Percentiles rank a stretch among this genome's conserved stretches.
Evolutionary conservation across 35 echinoderm and acorn worm genomes (phyloP).

Genomic region (Lytechinus pictus): DNA sequence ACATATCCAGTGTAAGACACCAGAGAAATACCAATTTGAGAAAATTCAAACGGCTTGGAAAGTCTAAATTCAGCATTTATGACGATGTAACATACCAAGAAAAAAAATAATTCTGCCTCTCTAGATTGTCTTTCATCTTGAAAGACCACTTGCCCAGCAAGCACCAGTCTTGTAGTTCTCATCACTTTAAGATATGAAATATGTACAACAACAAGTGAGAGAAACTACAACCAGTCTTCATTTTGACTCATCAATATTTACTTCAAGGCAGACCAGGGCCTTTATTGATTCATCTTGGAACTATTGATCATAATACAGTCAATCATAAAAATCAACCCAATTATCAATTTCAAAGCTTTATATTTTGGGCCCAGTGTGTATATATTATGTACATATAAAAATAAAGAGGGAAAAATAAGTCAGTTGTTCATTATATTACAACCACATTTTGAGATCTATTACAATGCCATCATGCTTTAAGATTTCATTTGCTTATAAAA

Average conservation of each 20-base stretch:
- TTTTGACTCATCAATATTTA: neutral
- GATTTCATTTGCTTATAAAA: too few relatives aligned
- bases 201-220: conserved; percentile 35
- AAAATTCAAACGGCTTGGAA: neutral
- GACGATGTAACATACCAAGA: neutral
- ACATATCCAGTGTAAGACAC: neutral
- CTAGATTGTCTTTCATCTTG: neutral
- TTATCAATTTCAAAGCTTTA: too few relatives aligned
- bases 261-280: neutral
- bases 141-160: conserved; percentile 38
- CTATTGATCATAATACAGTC: too few relatives aligned
- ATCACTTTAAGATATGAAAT: conserved; percentile 24
- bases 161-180: conserved; percentile 28
- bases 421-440: too few relatives aligned
- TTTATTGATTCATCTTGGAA: too few relatives aligned
- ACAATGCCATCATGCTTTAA: too few relatives aligned
- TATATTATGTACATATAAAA: too few relatives aligned
- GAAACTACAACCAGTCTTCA: conserved; percentile 20
- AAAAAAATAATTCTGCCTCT: neutral
- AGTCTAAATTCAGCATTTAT: neutral
- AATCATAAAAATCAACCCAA: too few relatives aligned
- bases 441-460: too few relatives aligned
- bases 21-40: neutral
- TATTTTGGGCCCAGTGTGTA: too few relatives aligned
- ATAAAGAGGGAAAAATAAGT: too few relatives aligned